Conservation (phyloP, 2,113 vertebrate species). For the Syngnathus scovelli region DNA sequence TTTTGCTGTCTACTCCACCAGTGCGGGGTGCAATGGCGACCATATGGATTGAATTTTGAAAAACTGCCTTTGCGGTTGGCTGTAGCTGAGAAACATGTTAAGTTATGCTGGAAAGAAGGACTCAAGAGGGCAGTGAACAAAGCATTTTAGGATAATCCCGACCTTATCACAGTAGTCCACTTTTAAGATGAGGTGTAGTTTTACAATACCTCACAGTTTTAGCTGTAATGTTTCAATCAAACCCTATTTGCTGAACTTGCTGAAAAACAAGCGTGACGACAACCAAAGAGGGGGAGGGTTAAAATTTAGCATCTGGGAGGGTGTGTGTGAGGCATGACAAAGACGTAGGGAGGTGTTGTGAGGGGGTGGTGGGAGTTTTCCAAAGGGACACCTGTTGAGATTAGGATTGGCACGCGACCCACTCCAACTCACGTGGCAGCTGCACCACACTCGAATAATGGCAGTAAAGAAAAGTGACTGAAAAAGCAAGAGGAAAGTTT, state of each 20-base stretch:
- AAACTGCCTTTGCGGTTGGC: background rate
- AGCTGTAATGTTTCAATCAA: background rate
- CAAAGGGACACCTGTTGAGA: constrained; percentile 69
- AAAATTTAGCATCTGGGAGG: background rate
- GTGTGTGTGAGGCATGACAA: constrained; percentile 32
- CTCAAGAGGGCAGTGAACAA: background rate
- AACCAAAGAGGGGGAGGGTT: constrained; percentile 16
- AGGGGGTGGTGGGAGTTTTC: constrained; percentile 25
- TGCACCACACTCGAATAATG: constrained; percentile 65
- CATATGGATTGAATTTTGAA: no score
- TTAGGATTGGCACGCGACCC: constrained; percentile 60
- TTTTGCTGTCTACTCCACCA: no score
- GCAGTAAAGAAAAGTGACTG: constrained; percentile 52
- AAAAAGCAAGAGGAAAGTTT: constrained; percentile 61
- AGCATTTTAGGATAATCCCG: background rate
- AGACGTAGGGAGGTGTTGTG: constrained; percentile 16
- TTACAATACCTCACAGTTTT: background rate
- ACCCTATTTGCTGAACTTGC: background rate
- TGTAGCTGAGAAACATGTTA: background rate
- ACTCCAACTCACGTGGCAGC: constrained; percentile 63
- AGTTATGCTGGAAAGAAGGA: background rate
- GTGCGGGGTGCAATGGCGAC: background rate
- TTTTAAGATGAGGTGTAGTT: background rate
- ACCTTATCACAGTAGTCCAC: background rate
- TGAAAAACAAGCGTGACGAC: background rate